Conservation (phyloP, 2,113 vertebrate genomes). For the Mus musculus region DNA sequence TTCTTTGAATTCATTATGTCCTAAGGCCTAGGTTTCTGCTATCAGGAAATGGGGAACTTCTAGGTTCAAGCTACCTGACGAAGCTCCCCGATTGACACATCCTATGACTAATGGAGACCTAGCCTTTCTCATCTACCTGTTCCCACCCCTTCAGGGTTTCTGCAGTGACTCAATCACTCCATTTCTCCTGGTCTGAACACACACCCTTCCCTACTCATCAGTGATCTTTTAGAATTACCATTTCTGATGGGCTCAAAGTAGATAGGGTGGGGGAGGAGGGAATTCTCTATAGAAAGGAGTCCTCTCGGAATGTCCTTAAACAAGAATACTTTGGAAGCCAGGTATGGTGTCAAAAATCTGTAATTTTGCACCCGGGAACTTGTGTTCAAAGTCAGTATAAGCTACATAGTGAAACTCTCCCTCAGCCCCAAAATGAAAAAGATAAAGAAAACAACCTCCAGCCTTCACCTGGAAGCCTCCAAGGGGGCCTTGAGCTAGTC, state of each 20-base stretch:
- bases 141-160: neutral
- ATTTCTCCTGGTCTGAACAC: neutral
- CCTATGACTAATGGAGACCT: constrained; percentile 22
- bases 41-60: neutral
- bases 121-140: neutral
- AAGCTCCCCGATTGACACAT: neutral
- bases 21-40: neutral
- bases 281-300: neutral
- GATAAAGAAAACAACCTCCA: neutral
- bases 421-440: neutral
- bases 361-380: no score
- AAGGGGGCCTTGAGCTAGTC: neutral
- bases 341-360: neutral
- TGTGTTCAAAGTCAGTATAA: neutral
- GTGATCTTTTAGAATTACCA: constrained; percentile 23
- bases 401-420: no score
- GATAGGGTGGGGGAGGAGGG: neutral
- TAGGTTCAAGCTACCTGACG: constrained; percentile 32
- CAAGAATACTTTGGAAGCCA: neutral
- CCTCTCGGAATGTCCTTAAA: neutral
- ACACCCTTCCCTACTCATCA: neutral
- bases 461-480: neutral
- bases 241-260: constrained; percentile 55
- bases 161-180: neutral
- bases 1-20: neutral